Conservation (phyloP, 1,140 invertebrate species). For the Sycophila sp. region DNA sequence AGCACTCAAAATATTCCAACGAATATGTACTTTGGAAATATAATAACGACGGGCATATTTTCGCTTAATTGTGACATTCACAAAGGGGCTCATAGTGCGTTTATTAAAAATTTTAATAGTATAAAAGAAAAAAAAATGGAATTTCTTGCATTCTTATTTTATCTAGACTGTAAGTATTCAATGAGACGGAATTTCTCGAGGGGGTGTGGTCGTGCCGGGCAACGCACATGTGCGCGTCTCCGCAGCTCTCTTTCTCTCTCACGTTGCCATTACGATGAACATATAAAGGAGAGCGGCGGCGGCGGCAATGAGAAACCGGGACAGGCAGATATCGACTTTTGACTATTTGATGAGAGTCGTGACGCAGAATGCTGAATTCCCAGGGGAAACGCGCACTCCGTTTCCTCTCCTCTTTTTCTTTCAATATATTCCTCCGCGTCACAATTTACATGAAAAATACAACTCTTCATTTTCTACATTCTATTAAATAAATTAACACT, state of each 20-base stretch:
- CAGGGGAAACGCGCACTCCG: slow-evolving; percentile 35
- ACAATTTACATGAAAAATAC: too few relatives aligned
- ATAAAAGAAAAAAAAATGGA: slow-evolving; percentile 25
- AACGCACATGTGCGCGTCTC: background rate
- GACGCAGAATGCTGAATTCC: slow-evolving; percentile 47
- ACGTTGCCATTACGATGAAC: slow-evolving; percentile 16
- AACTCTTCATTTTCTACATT: too few relatives aligned
- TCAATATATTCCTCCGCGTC: background rate
- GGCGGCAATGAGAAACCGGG: slow-evolving; percentile 26
- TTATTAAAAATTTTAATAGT: too few relatives aligned
- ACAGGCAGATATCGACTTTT: slow-evolving; percentile 51
- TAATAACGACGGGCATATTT: too few relatives aligned
- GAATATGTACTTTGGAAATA: too few relatives aligned
- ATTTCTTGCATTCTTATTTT: slow-evolving; percentile 41
- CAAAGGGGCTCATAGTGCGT: too few relatives aligned
- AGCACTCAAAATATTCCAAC: too few relatives aligned
- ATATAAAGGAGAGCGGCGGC: slow-evolving; percentile 10
- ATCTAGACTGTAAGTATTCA: slow-evolving; percentile 41
- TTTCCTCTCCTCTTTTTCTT: background rate
- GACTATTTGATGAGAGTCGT: slow-evolving; percentile 53
- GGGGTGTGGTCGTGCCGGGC: background rate
- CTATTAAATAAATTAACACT: too few relatives aligned
- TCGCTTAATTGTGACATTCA: too few relatives aligned
- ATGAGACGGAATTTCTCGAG: slow-evolving; percentile 47
- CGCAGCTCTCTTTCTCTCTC: background rate